phyloP scores from a whole-genome alignment of 2,113 vertebrate species.

The Panthera tigris region DNA sequence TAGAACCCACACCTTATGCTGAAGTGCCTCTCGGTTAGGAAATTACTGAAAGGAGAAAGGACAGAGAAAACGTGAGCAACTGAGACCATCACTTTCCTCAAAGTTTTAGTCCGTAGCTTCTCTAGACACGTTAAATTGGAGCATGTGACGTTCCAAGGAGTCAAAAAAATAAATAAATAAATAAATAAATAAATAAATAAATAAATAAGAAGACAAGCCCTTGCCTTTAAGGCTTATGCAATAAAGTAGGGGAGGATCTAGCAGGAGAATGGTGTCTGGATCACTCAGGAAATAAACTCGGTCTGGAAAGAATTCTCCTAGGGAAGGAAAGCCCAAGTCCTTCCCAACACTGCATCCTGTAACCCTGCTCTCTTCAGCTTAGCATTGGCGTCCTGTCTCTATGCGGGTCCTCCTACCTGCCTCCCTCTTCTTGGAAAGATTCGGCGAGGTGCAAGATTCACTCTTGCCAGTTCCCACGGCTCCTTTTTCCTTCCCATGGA shows the following conservation, averaged over 20 bases:
- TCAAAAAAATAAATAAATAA: background rate
- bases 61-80: background rate
- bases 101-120: background rate
- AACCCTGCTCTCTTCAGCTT: background rate
- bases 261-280: background rate
- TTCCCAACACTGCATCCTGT: background rate
- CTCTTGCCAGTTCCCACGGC: background rate
- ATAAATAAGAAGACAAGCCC: background rate
- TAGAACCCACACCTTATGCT: background rate
- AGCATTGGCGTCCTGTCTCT: background rate
- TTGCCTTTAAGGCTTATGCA: background rate
- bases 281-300: background rate
- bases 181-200: no score
- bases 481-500: background rate
- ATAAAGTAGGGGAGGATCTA: background rate
- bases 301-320: background rate
- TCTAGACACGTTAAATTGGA: background rate
- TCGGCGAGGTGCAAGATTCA: background rate
- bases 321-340: background rate
- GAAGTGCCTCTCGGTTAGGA: background rate
- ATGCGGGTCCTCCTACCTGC: fast-evolving
- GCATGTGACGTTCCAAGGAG: background rate
- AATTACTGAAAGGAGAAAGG: background rate
- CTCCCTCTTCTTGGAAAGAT: background rate
- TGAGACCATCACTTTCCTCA: background rate